Evolutionary conservation across 2,113 vertebrate genomes (phyloP).

Genomic region (Triplophysa siluroides): DNA sequence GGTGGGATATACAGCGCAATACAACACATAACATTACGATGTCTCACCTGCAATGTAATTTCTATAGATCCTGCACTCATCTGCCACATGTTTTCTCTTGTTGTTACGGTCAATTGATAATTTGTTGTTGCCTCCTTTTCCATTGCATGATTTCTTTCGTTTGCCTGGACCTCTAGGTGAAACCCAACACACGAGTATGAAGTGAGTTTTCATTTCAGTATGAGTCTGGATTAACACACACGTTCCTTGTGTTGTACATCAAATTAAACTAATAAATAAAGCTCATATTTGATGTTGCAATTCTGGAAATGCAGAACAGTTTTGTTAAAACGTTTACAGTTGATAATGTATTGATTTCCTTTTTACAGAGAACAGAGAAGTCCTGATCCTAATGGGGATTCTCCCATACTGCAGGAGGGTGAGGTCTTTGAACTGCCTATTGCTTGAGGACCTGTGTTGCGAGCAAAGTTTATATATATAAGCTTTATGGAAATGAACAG

Average conservation of each 20-base stretch:
- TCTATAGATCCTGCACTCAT: too few species aligned
- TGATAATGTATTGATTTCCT: background rate
- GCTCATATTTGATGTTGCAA: background rate
- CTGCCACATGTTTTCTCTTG: background rate
- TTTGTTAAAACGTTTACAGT: background rate
- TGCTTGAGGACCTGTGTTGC: too few species aligned
- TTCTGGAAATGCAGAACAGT: background rate
- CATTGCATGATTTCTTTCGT: background rate
- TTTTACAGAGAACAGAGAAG: constrained; percentile 52
- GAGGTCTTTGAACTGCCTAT: background rate
- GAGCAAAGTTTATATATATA: too few species aligned
- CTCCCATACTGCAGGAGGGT: constrained; percentile 55
- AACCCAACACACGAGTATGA: background rate
- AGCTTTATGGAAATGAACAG: too few species aligned
- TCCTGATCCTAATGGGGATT: constrained; percentile 49
- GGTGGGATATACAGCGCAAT: too few species aligned
- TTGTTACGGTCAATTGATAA: too few species aligned
- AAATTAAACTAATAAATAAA: too few species aligned
- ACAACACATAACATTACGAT: too few species aligned
- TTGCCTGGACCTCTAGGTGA: background rate
- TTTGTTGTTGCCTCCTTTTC: background rate
- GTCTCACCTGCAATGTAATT: background rate
- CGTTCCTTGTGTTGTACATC: background rate
- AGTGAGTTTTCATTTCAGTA: background rate
- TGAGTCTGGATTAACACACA: background rate